Conservation (phyloP, 2,888 invertebrate genomes). For the Monoplex corrugatus region DNA sequence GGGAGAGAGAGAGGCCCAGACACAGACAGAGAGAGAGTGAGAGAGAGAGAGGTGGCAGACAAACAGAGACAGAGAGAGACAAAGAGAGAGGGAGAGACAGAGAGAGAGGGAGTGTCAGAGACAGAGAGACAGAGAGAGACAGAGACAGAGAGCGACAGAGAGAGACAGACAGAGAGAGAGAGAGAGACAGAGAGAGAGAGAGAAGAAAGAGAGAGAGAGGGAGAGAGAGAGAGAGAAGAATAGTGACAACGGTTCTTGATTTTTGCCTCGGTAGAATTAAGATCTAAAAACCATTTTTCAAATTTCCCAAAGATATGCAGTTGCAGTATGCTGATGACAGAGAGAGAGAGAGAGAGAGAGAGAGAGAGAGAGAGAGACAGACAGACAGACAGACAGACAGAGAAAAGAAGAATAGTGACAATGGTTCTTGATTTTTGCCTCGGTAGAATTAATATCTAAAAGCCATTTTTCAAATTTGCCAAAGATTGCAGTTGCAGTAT, state of each 20-base stretch:
- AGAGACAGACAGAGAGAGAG: not conserved
- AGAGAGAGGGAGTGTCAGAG: not conserved
- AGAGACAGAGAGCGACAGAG: slow-evolving; percentile 26
- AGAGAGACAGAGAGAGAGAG: not conserved
- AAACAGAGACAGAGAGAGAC: too few relatives aligned
- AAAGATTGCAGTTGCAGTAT: not conserved
- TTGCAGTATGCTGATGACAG: too few relatives aligned
- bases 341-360: slow-evolving; percentile 34
- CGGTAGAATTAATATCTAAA: not conserved
- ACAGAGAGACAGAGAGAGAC: not conserved
- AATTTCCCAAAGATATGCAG: not conserved
- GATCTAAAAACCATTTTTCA: not conserved
- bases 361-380: not conserved
- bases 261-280: not conserved
- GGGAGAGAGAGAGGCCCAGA: too few relatives aligned
- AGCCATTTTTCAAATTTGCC: not conserved
- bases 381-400: not conserved
- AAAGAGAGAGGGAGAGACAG: too few relatives aligned
- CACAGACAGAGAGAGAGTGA: too few relatives aligned
- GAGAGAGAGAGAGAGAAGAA: not conserved
- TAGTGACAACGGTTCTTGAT: not conserved
- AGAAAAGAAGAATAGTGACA: not conserved
- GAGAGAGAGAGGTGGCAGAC: too few relatives aligned
- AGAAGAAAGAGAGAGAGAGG: not conserved
- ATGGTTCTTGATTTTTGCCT: not conserved